Percentiles rank a stretch among this genome's conserved stretches.
phyloP scores from a whole-genome alignment of 2,888 invertebrate species.

The Pediacus dermestoides region DNA sequence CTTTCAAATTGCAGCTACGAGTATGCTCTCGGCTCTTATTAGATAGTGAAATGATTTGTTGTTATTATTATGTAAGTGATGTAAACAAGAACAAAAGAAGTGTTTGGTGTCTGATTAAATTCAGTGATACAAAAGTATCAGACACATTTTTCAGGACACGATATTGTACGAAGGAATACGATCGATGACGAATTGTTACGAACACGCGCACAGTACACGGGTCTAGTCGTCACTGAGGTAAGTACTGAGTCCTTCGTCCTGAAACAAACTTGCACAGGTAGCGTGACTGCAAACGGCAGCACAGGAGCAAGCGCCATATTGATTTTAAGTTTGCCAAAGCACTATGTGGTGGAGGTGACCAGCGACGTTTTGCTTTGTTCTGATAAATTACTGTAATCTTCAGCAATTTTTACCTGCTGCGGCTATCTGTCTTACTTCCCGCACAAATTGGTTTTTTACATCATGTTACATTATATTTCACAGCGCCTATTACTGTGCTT shows the following conservation, averaged over 20 bases:
- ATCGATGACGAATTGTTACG: slow-evolving; percentile 42
- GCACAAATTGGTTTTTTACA: slow-evolving; percentile 20
- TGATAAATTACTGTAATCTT: slow-evolving; percentile 32
- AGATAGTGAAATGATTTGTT: no score
- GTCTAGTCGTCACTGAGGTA: slow-evolving; percentile 47
- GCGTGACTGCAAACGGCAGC: slow-evolving; percentile 41
- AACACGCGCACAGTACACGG: slow-evolving; percentile 45
- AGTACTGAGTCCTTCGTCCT: slow-evolving; percentile 37
- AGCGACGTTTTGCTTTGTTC: slow-evolving; percentile 29
- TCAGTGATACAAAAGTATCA: slow-evolving; percentile 31
- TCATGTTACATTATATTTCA: slow-evolving; percentile 6
- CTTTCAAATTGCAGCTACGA: no score
- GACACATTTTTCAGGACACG: slow-evolving; percentile 39
- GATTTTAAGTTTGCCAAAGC: slow-evolving; percentile 45
- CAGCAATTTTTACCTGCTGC: slow-evolving; percentile 24
- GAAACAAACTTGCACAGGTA: slow-evolving; percentile 43
- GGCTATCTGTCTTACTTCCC: slow-evolving; percentile 25
- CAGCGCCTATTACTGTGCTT: slow-evolving; percentile 1
- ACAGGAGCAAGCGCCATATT: slow-evolving; percentile 51
- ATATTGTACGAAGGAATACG: slow-evolving; percentile 40
- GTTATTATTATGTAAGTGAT: no score
- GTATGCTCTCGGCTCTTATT: no score
- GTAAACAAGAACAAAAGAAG: slow-evolving; percentile 12
- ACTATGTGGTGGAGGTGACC: slow-evolving; percentile 34
- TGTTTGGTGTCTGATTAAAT: slow-evolving; percentile 23